A percentile compares a stretch with the other conserved stretches of the same genome.
Evolutionary conservation across 2,888 invertebrate species (phyloP).

Genomic region (Standfussiana lucernea): DNA sequence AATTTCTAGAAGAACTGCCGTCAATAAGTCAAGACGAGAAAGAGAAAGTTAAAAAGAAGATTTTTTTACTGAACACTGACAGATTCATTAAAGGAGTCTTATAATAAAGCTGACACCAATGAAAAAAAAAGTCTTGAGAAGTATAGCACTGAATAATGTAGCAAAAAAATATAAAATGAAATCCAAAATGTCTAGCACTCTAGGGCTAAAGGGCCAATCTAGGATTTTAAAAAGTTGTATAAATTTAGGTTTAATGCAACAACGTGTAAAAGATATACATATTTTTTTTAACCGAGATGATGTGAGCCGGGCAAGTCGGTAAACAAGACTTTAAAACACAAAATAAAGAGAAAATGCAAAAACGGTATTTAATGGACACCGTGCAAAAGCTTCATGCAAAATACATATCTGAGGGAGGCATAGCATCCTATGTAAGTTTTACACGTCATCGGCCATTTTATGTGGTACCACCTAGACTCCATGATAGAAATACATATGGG

Average conservation of each 20-base stretch:
- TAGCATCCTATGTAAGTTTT: neutral
- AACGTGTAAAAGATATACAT: too few species aligned
- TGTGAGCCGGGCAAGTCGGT: neutral
- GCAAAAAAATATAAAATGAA: neutral
- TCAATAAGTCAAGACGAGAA: conserved; percentile 15
- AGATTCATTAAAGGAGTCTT: neutral
- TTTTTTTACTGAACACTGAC: conserved; percentile 3
- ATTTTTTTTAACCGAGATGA: neutral
- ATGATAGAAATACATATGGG: neutral
- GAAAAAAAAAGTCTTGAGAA: neutral
- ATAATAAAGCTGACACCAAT: conserved; percentile 1
- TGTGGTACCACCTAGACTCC: neutral
- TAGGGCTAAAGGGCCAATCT: too few species aligned
- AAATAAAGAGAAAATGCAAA: conserved; percentile 2
- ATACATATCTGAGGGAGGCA: neutral
- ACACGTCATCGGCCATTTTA: neutral
- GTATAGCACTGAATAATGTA: neutral
- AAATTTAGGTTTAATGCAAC: too few species aligned
- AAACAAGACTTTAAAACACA: neutral
- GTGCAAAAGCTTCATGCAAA: neutral
- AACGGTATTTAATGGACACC: neutral
- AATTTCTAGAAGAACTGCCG: conserved; percentile 19
- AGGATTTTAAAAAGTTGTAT: too few species aligned
- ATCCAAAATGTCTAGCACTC: too few species aligned
- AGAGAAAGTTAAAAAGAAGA: neutral